Percentiles rank a stretch among this genome's conserved stretches.
Conservation (phyloP, 2,888 invertebrate species). For the Tricholauxania praeusta region DNA sequence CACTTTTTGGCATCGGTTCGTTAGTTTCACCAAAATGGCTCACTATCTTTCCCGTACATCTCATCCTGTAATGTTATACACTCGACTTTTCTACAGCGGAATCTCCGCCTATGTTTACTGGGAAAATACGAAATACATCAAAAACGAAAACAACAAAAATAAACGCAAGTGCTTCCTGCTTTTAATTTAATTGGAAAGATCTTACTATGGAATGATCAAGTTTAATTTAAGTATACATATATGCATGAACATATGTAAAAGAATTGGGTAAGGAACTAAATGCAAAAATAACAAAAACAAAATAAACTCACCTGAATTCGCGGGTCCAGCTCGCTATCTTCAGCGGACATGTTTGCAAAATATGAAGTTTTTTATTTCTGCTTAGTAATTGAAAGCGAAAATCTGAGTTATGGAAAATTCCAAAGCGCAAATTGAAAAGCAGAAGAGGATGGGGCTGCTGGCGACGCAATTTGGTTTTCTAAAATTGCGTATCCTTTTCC, state of each 20-base stretch:
- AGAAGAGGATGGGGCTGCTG: not conserved
- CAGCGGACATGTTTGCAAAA: conserved; percentile 48
- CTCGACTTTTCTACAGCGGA: no score
- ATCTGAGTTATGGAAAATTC: conserved; percentile 18
- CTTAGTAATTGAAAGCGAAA: not conserved
- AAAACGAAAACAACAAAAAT: not conserved
- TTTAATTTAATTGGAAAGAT: conserved; percentile 6
- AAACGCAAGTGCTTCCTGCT: conserved; percentile 7
- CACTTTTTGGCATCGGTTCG: no score
- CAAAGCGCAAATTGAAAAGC: not conserved
- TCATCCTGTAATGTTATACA: no score
- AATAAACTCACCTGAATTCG: conserved; percentile 63
- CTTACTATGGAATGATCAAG: conserved; percentile 11
- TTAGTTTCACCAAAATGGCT: no score
- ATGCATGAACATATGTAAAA: not conserved
- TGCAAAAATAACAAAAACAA: not conserved
- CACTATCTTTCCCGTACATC: no score
- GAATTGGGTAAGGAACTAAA: not conserved
- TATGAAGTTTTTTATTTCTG: conserved; percentile 3
- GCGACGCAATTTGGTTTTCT: no score
- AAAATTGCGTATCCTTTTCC: not conserved
- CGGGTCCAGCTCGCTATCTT: conserved; percentile 65
- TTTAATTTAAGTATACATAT: not conserved
- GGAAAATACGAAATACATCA: not conserved
- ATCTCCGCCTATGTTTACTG: not conserved